phyloP scores from a whole-genome alignment of 2,888 invertebrate genomes.

The Aradus depressus region DNA sequence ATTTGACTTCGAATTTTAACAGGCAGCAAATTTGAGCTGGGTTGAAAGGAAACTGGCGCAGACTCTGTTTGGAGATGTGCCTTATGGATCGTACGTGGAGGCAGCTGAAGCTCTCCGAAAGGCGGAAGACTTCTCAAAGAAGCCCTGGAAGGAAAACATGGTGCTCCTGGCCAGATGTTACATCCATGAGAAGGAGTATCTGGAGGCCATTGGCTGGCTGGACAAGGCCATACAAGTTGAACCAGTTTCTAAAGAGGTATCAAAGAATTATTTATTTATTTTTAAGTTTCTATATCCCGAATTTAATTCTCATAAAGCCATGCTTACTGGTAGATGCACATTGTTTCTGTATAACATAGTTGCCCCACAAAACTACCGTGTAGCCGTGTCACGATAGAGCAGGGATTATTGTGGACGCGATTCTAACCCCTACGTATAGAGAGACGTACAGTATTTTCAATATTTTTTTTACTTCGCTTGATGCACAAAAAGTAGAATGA shows the following conservation, averaged over 20 bases:
- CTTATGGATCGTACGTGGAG: constrained; percentile 48
- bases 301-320: too few species aligned
- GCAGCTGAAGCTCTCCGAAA: constrained; percentile 45
- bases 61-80: constrained; percentile 52
- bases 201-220: constrained; percentile 43
- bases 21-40: constrained; percentile 51
- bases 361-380: too few species aligned
- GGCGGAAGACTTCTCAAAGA: constrained; percentile 43
- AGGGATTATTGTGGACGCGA: too few species aligned
- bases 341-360: too few species aligned
- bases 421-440: too few species aligned
- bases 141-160: constrained; percentile 48
- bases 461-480: too few species aligned
- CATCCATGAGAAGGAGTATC: constrained; percentile 36
- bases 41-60: constrained; percentile 53
- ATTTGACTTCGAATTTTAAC: constrained; percentile 6
- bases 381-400: too few species aligned
- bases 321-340: too few species aligned
- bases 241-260: constrained; percentile 29
- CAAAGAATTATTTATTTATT: too few species aligned
- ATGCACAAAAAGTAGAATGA: too few species aligned
- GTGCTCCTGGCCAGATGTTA: constrained; percentile 44
- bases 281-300: too few species aligned
- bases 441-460: too few species aligned
- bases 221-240: constrained; percentile 32